Base-by-base conservation (phyloP, 2,888 invertebrate species). In the Sericinus montela region DNA sequence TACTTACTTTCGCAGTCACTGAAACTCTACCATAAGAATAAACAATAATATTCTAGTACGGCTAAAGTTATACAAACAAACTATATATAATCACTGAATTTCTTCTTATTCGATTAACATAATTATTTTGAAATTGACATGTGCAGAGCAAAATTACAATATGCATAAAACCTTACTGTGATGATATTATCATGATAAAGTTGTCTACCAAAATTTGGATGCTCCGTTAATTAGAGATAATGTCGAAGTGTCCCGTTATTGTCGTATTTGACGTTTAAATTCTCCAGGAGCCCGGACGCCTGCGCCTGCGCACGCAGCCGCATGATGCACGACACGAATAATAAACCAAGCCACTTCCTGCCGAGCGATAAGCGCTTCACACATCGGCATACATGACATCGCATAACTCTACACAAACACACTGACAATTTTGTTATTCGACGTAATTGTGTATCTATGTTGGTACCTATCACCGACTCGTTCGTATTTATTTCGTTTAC, bases 341-440 rank as follows among this genome's bases (percentile, higher is more conserved):
- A 85, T 84, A 88, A 88, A 86, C 80, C 80, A 68, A 81, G 77
- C 80, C 78, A 86, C 83, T 88, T 88, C 87, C 87, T 87, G 86
- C 69, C 80, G 63, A 66, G 71, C 82, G 86, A 85, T 86, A 86
- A 85, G 80, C 80, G 75, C 67, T 72, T 73, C 73, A 74, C 69
- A 77, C 72, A 71, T 54, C 57, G 56, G 70, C 70, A 74, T 69
- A 69, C 67, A 63, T 11, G 69, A 69, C 67, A 63, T n/a, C 29
- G 29, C 10, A 29, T 29, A 29, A 29, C 29, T 10, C 25, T 25
- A 25, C 11, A 69, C 56, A 64, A 52, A 54, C 63, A 58, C 59
- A 59, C 50, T 39, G 40, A 55, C 45, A 29, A 29, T n/a, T n/a
- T 44, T 34, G 45, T 51, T 56, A 53, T 53, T 48, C 45, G 51